These are phyloP conservation scores for Enoplosus armatus DNA, from an alignment of 2,797 vertebrate genomes.

Conservation along the genomic window DNA sequence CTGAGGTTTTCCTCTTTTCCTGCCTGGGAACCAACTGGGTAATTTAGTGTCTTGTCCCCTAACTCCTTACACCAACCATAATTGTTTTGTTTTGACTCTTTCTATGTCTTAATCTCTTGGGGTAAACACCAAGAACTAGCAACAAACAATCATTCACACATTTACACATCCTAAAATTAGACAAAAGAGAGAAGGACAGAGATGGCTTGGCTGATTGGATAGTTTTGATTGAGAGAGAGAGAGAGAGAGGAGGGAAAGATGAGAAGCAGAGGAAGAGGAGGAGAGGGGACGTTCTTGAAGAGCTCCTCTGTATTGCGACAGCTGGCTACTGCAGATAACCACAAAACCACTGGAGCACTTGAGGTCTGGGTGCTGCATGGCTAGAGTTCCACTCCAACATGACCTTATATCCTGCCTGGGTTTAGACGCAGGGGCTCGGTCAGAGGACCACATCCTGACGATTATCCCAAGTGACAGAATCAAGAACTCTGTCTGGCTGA, in stretches of 20 bases:
- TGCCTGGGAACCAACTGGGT: slow-evolving; percentile 15
- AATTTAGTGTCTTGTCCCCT: slow-evolving; percentile 24
- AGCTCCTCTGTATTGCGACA: slow-evolving; percentile 75
- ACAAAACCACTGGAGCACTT: slow-evolving; percentile 84
- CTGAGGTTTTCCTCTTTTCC: slow-evolving; percentile 17
- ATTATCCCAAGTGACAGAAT: slow-evolving; percentile 83
- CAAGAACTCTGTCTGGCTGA: slow-evolving; percentile 79
- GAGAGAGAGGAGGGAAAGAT: slow-evolving; percentile 50
- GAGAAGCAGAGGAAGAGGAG: slow-evolving; percentile 68
- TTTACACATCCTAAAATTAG: slow-evolving; percentile 30
- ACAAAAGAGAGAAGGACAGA: slow-evolving; percentile 14
- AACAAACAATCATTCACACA: slow-evolving; percentile 14
- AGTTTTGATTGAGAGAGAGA: slow-evolving; percentile 48
- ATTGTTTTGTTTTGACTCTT: slow-evolving; percentile 11
- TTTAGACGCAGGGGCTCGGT: slow-evolving; percentile 75
- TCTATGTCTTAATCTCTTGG: slow-evolving; percentile 4
- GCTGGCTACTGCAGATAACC: slow-evolving; percentile 84
- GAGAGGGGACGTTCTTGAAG: slow-evolving; percentile 76
- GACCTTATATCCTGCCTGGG: slow-evolving; percentile 83
- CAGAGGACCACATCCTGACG: slow-evolving; percentile 80
- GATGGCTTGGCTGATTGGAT: slow-evolving; percentile 54
- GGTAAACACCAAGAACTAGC: not conserved
- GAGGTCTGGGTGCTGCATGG: slow-evolving; percentile 81
- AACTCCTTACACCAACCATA: not conserved
- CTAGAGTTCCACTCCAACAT: slow-evolving; percentile 83